These are phyloP conservation scores for Cataglyphis albicans DNA, from an alignment of 2,888 invertebrate species.

Conservation along the genomic window DNA sequence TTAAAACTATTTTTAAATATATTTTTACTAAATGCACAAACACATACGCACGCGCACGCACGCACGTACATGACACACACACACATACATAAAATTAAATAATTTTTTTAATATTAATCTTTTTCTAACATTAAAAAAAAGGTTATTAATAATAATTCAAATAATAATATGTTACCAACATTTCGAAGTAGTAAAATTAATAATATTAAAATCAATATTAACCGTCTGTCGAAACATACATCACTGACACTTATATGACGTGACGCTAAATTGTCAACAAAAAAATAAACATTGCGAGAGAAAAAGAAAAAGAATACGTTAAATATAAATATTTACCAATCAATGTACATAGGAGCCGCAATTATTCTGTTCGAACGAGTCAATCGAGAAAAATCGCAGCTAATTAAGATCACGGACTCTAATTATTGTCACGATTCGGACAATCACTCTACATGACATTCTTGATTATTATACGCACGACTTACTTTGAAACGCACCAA, in stretches of 20 bases:
- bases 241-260: too few species aligned
- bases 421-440: slow-evolving; percentile 1
- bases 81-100: background rate
- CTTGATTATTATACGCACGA: background rate
- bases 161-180: background rate
- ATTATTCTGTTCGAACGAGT: slow-evolving; percentile 6
- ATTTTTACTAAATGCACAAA: background rate
- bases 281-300: background rate
- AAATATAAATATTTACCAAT: slow-evolving; percentile 35
- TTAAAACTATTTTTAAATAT: background rate
- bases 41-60: background rate
- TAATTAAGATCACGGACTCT: slow-evolving; percentile 9
- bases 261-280: background rate
- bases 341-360: background rate
- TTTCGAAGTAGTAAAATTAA: background rate
- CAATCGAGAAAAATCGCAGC: background rate
- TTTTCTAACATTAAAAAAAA: background rate
- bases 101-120: background rate
- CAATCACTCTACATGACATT: background rate
- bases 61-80: too few species aligned
- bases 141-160: background rate
- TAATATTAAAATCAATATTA: slow-evolving; percentile 7
- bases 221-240: background rate
- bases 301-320: background rate
- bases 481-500: slow-evolving; percentile 5